Conservation (phyloP, 2,113 vertebrate genomes). For the Carlito syrichta region DNA sequence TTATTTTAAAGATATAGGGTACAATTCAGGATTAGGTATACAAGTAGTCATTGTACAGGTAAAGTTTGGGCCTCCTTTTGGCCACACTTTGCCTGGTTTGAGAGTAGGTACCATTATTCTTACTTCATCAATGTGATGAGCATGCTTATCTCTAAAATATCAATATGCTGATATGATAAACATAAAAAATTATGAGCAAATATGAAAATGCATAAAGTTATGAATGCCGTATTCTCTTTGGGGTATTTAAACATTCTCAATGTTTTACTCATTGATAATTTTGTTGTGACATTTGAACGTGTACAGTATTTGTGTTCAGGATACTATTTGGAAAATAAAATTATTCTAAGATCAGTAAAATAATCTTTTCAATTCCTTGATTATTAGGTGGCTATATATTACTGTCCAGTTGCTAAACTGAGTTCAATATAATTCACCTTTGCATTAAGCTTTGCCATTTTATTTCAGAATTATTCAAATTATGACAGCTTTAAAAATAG, state of each 20-base stretch:
- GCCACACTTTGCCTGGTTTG: too few species aligned
- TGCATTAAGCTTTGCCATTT: background rate
- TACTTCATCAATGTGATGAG: constrained; percentile 15
- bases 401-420: background rate
- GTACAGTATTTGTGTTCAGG: background rate
- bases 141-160: constrained; percentile 32
- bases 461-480: constrained; percentile 46
- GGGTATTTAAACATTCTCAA: background rate
- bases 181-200: background rate
- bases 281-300: background rate
- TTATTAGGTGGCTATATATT: background rate
- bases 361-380: background rate
- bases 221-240: background rate
- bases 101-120: too few species aligned
- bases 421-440: constrained; percentile 26
- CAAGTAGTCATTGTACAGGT: too few species aligned
- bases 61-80: too few species aligned
- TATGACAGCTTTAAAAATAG: constrained; percentile 48
- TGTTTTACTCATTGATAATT: background rate
- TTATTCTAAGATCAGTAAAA: background rate
- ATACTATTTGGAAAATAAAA: constrained; percentile 18
- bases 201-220: constrained; percentile 23
- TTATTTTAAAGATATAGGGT: too few species aligned
- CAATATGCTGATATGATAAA: background rate
- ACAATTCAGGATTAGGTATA: too few species aligned